Base-by-base conservation (phyloP, 23 tunicate genomes). In the Styela clava region DNA sequence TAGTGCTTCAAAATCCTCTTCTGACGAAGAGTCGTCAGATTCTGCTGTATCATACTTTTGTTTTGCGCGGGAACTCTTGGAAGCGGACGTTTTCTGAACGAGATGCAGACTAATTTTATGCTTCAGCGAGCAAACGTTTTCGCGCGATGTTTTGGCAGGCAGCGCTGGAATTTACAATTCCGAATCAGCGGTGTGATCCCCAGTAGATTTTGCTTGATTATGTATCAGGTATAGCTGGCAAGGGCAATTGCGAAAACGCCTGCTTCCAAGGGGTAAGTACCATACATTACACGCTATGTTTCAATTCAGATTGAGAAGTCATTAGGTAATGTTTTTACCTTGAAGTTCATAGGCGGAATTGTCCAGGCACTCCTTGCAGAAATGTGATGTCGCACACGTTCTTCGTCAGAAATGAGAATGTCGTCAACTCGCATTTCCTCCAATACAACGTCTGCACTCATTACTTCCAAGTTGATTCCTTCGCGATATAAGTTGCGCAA, bases 401-500 rank as follows among this genome's bases (percentile, higher is more conserved):
- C 87, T 24, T 93, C 93, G 44, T 93, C 82, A 74, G 89, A 81
- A 29, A 74, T 62, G 24, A 81, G 62, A 52, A 93, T 87, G 1
- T 71, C 82, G 52, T 95, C 99, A 1, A 86, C 86, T 31, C 92
- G 72, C 91, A 95, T 86, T 37, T 95, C 99, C 64, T 95, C 96
- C 34, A 95, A 79, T 22, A 95, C 87, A 63, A 52, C 83, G 36
- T 90, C 91, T 24, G 86, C 86, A 65, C 89, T 85, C 96, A 95
- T 83, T 52, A 90, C 96, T 80, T 90, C 99, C 12, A 95, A 81
- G 61, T 90, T 86, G 51, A 95, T 88, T 33, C 96, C 99, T 73
- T 89, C 91, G 24, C 84, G 72, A 74, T 88, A 84, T 19, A 94
- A 70, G 31, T 78, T 69, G 32, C 92, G 81, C 52, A 92, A 74